Evolutionary conservation across 2,888 invertebrate genomes (phyloP).

Genomic region (Mimachlamys varia): DNA sequence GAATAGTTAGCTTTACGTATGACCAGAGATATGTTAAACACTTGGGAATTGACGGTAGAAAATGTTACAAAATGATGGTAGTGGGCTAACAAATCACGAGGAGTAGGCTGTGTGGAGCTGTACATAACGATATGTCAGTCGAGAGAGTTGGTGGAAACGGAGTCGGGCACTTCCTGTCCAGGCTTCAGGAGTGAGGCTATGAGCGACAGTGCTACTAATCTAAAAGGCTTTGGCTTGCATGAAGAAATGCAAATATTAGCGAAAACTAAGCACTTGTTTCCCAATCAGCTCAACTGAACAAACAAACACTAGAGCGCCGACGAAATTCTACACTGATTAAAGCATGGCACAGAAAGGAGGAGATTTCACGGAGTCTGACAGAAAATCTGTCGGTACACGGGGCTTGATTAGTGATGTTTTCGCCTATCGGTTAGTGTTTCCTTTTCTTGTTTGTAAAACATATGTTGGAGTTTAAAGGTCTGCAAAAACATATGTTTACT

Average conservation of each 20-base stretch:
- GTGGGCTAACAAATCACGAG: neutral
- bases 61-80: neutral
- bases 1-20: neutral
- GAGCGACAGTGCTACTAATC: slow-evolving; percentile 34
- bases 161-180: neutral
- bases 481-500: slow-evolving; percentile 48
- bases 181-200: neutral
- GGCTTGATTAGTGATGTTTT: slow-evolving; percentile 41
- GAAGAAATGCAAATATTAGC: slow-evolving; percentile 47
- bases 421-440: slow-evolving; percentile 46
- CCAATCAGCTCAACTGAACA: slow-evolving; percentile 36
- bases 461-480: slow-evolving; percentile 44
- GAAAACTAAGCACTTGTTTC: slow-evolving; percentile 42
- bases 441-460: slow-evolving; percentile 50
- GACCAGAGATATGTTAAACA: neutral
- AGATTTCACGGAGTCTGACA: slow-evolving; percentile 9
- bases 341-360: slow-evolving; percentile 22
- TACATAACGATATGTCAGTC: neutral
- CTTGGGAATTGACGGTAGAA: neutral
- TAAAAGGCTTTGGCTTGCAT: slow-evolving; percentile 40
- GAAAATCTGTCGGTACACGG: neutral
- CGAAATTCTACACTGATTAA: slow-evolving; percentile 10
- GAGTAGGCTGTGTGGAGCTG: neutral
- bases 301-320: neutral
- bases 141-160: neutral